Conservation (phyloP, 23 tunicate genomes). For the Ciona savignyi region DNA sequence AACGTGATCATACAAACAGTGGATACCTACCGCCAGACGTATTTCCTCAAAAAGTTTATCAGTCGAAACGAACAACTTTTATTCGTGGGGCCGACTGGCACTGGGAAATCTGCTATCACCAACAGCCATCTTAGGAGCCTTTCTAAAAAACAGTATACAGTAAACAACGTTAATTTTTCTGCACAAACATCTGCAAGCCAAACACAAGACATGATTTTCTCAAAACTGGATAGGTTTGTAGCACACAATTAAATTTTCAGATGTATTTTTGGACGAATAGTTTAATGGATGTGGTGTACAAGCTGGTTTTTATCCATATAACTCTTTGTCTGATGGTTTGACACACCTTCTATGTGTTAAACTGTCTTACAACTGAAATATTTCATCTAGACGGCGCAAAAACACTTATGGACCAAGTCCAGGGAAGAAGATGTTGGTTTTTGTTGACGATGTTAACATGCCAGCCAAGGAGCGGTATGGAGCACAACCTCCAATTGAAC, state of each 20-base stretch:
- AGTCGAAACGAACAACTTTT: conserved; percentile 34
- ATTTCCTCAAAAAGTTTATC: conserved; percentile 54
- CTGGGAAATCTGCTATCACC: conserved; percentile 81
- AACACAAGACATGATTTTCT: conserved; percentile 86
- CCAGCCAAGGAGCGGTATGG: conserved; percentile 96
- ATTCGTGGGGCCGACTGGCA: conserved; percentile 84
- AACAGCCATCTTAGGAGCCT: conserved; percentile 57
- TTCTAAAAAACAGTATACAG: conserved; percentile 49
- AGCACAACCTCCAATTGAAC: conserved; percentile 87
- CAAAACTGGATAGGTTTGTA: conserved; percentile 69
- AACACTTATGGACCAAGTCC: conserved; percentile 93
- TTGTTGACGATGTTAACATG: conserved; percentile 98
- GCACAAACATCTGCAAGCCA: conserved; percentile 84
- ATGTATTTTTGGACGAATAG: no score
- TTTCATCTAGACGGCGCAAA: conserved; percentile 50
- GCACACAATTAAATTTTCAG: not conserved
- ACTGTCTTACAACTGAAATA: not conserved
- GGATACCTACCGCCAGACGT: conserved; percentile 73
- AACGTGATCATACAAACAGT: conserved; percentile 80
- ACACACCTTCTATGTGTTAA: not conserved
- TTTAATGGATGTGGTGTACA: not conserved
- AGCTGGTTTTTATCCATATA: not conserved
- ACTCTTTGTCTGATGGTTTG: not conserved
- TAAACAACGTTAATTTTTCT: conserved; percentile 72
- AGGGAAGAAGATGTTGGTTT: conserved; percentile 92